Conservation (phyloP, 92 coral and sea anemone genomes). For the Zoanthus sociatus region DNA sequence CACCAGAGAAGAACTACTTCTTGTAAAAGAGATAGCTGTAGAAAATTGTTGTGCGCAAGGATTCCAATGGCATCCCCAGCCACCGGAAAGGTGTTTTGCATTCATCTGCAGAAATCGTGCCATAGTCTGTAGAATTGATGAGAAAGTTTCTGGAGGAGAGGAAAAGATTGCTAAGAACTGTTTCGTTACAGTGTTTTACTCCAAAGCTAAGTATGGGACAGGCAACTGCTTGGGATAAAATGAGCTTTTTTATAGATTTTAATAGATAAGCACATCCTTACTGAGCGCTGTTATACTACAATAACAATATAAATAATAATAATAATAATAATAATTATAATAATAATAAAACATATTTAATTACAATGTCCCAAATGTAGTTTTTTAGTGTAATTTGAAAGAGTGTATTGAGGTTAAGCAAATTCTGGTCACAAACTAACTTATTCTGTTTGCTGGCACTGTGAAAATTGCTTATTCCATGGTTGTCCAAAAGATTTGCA, state of each 20-base stretch:
- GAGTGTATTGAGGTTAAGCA: too few relatives aligned
- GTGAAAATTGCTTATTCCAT: too few relatives aligned
- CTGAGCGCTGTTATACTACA: too few relatives aligned
- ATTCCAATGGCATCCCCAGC: constrained; percentile 13
- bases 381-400: too few relatives aligned
- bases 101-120: constrained; percentile 33
- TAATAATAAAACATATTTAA: neutral
- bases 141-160: neutral
- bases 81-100: constrained; percentile 20
- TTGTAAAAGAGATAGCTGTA: constrained; percentile 17
- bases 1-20: neutral
- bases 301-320: too few relatives aligned
- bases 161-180: neutral
- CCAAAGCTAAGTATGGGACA: constrained; percentile 27
- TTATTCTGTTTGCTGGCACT: too few relatives aligned
- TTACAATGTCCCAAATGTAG: neutral
- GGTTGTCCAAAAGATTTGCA: too few relatives aligned
- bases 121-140: constrained; percentile 32
- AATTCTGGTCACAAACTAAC: too few relatives aligned
- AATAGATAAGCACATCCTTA: neutral
- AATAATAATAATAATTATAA: too few relatives aligned
- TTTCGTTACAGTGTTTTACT: constrained; percentile 11
- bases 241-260: neutral
- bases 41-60: constrained; percentile 31
- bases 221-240: neutral